Conservation (phyloP, 2,797 vertebrate genomes). For the Enteromius viviparus region DNA sequence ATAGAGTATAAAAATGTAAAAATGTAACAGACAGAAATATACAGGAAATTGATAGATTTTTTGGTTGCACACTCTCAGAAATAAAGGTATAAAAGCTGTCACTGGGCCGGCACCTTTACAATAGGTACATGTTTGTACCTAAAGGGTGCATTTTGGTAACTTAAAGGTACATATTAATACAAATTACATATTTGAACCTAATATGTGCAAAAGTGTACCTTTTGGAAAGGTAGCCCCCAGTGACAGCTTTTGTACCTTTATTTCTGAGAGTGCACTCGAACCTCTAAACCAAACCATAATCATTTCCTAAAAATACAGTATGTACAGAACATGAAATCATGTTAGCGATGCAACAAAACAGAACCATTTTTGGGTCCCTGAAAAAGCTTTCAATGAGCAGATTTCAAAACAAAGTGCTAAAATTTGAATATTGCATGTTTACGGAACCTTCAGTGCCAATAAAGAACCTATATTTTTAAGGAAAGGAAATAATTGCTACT, state of each 20-base stretch:
- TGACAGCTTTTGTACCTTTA: neutral
- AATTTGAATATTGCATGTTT: neutral
- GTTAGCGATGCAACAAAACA: neutral
- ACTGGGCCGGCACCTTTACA: too few relatives aligned
- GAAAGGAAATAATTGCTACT: conserved; percentile 2
- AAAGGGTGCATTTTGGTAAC: too few relatives aligned
- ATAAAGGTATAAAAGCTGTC: too few relatives aligned
- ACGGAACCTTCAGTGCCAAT: neutral
- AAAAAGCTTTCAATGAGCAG: neutral
- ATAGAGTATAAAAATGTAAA: neutral
- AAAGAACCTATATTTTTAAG: neutral
- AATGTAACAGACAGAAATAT: neutral
- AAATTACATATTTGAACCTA: too few relatives aligned
- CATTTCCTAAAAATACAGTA: neutral
- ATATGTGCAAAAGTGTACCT: too few relatives aligned
- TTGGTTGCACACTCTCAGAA: neutral
- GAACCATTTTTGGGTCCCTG: neutral
- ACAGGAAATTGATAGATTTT: neutral
- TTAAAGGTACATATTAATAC: too few relatives aligned
- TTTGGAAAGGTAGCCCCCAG: too few relatives aligned
- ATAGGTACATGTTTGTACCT: too few relatives aligned
- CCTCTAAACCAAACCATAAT: neutral
- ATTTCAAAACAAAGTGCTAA: neutral
- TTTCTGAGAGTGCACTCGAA: too few relatives aligned
- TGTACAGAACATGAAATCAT: neutral